A percentile compares a stretch with the other conserved stretches of the same genome.
phyloP scores from a whole-genome alignment of 2,888 invertebrate genomes.

The Oscheius myriophilus region DNA sequence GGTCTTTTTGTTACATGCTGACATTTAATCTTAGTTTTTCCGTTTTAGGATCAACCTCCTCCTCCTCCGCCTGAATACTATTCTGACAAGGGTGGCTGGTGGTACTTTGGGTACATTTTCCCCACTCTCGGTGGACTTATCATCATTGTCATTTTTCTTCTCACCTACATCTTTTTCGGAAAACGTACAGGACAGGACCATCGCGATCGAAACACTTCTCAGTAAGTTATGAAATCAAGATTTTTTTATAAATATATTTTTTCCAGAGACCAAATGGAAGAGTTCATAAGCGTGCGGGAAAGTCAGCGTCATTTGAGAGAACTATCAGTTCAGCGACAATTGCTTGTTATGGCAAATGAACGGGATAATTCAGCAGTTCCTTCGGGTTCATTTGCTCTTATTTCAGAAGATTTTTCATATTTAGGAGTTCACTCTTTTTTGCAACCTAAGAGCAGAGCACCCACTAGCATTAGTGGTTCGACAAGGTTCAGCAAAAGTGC shows the following conservation, averaged over 20 bases:
- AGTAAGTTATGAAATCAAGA: constrained; percentile 46
- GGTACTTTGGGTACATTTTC: constrained; percentile 41
- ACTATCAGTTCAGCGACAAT: constrained; percentile 68
- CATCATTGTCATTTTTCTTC: constrained; percentile 61
- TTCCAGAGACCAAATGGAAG: constrained; percentile 67
- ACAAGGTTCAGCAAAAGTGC: constrained; percentile 52
- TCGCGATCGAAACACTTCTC: constrained; percentile 70
- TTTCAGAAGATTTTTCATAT: background rate
- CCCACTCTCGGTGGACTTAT: constrained; percentile 60
- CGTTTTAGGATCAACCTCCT: constrained; percentile 8
- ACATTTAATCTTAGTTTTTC: background rate
- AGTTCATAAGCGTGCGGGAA: constrained; percentile 67
- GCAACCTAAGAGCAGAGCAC: constrained; percentile 48
- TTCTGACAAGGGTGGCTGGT: constrained; percentile 17
- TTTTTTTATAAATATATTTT: background rate
- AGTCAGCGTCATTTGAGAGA: constrained; percentile 68
- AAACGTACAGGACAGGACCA: constrained; percentile 70
- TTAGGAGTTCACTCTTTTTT: constrained; percentile 55
- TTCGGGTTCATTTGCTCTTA: constrained; percentile 38
- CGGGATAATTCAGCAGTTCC: constrained; percentile 42
- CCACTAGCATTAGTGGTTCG: constrained; percentile 35
- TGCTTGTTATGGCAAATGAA: constrained; percentile 61
- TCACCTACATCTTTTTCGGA: constrained; percentile 69
- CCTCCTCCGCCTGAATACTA: constrained; percentile 22
- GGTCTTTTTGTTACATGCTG: too few species aligned